Percentiles rank a stretch among this genome's conserved stretches.
Evolutionary conservation across 1,140 invertebrate species (phyloP).

Genomic region (Helicoverpa zea): DNA sequence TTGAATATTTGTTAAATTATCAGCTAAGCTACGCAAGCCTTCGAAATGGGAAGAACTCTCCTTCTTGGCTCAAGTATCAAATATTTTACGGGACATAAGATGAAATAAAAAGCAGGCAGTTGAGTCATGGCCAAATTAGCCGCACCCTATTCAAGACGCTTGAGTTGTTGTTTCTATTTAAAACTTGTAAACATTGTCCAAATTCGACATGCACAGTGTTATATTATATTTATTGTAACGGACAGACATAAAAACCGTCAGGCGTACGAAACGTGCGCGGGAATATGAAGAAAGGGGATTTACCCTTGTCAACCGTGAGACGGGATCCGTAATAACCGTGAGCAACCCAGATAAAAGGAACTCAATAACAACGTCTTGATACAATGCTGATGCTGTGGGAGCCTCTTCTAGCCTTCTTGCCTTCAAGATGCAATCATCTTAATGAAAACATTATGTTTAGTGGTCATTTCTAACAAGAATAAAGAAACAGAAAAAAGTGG

Average conservation of each 20-base stretch:
- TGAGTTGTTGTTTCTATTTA: not conserved
- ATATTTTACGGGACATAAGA: too few species aligned
- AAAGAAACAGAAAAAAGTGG: too few species aligned
- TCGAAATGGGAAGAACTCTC: too few species aligned
- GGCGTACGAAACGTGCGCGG: constrained; percentile 59
- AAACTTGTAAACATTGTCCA: constrained; percentile 51
- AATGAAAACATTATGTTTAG: not conserved
- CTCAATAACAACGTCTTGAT: constrained; percentile 55
- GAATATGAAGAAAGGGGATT: constrained; percentile 79
- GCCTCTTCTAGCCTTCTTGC: not conserved
- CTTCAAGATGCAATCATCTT: not conserved
- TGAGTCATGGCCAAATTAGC: too few species aligned
- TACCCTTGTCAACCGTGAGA: constrained; percentile 77
- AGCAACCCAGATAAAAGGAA: constrained; percentile 71
- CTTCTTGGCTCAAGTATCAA: too few species aligned
- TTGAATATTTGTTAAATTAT: too few species aligned
- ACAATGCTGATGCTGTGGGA: constrained; percentile 36
- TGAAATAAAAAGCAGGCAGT: too few species aligned
- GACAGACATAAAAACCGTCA: constrained; percentile 72
- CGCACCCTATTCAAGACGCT: too few species aligned
- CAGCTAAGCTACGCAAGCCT: too few species aligned
- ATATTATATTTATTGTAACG: constrained; percentile 66
- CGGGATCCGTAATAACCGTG: constrained; percentile 73
- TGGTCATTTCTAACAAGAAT: too few species aligned
- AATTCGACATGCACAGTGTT: constrained; percentile 62